phyloP scores from a whole-genome alignment of 2,888 invertebrate genomes.

The Nephrocerus scutellatus region DNA sequence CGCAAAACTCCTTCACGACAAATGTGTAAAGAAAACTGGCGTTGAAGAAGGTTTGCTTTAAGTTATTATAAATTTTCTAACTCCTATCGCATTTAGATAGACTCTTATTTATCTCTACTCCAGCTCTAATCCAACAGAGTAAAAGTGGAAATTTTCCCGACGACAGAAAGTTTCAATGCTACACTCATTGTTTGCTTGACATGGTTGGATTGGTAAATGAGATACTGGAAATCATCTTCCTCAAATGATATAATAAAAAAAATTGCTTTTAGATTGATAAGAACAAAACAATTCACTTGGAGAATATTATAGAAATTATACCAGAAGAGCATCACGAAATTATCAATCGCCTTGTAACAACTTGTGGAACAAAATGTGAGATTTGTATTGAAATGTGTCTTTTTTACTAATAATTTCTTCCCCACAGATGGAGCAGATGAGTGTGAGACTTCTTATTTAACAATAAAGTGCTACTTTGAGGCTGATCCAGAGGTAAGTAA shows the following conservation, averaged over 20 bases:
- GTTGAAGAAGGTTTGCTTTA: slow-evolving; percentile 33
- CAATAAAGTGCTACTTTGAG: slow-evolving; percentile 37
- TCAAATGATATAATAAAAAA: background rate
- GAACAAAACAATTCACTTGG: slow-evolving; percentile 34
- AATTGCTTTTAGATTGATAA: slow-evolving; percentile 32
- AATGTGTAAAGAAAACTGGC: slow-evolving; percentile 33
- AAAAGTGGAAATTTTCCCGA: slow-evolving; percentile 28
- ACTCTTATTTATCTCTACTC: slow-evolving; percentile 7
- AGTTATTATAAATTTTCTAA: background rate
- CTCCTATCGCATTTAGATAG: slow-evolving; percentile 5
- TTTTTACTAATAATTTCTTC: background rate
- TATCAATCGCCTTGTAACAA: slow-evolving; percentile 25
- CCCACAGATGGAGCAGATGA: slow-evolving; percentile 37
- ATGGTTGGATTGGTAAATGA: slow-evolving; percentile 37
- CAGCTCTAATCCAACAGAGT: slow-evolving; percentile 26
- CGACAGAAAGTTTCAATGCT: slow-evolving; percentile 36
- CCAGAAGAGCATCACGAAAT: slow-evolving; percentile 33
- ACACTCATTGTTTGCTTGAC: slow-evolving; percentile 41
- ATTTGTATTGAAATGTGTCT: background rate
- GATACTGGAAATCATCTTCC: background rate
- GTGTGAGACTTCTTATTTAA: slow-evolving; percentile 40
- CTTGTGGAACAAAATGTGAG: slow-evolving; percentile 38
- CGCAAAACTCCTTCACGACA: slow-evolving; percentile 33
- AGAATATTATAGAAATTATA: slow-evolving; percentile 34
- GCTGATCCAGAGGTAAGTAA: slow-evolving; percentile 28